phyloP scores from a whole-genome alignment of 2,888 invertebrate genomes.

The Chrysodeixis includens region DNA sequence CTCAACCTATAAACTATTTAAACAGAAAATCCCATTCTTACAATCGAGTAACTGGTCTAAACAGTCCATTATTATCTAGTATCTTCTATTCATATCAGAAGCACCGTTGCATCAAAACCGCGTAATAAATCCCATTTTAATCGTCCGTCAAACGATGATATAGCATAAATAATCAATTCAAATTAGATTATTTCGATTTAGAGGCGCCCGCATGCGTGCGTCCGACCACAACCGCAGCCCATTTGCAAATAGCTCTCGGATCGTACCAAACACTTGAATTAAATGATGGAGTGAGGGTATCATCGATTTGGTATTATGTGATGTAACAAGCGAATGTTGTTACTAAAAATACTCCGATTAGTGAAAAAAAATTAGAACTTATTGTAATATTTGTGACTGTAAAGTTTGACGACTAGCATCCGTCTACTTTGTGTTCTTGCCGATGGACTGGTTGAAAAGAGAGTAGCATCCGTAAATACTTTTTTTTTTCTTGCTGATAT shows the following conservation, averaged over 20 bases:
- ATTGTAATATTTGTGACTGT: not conserved
- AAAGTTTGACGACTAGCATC: no score
- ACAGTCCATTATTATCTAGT: no score
- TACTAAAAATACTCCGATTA: not conserved
- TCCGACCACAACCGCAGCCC: conserved; percentile 61
- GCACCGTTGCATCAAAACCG: conserved; percentile 20
- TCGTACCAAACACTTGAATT: conserved; percentile 56
- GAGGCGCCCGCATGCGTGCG: conserved; percentile 40
- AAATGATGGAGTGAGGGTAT: conserved; percentile 48
- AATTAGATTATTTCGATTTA: conserved; percentile 61
- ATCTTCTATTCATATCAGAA: no score
- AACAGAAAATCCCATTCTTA: no score
- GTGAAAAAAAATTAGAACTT: not conserved
- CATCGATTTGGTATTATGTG: conserved; percentile 31
- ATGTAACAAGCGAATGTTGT: not conserved
- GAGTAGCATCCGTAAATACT: no score
- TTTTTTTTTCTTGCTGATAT: no score
- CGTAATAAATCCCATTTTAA: conserved; percentile 24
- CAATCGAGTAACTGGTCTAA: no score
- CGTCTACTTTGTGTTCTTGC: no score
- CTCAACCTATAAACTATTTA: no score
- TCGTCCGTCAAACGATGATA: conserved; percentile 32
- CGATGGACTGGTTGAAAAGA: no score
- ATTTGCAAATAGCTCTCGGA: conserved; percentile 59
- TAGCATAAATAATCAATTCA: conserved; percentile 54